A percentile compares a stretch with the other conserved stretches of the same genome.
Evolutionary conservation across 2,888 invertebrate genomes (phyloP).

Genomic region (Tortrix viridana): DNA sequence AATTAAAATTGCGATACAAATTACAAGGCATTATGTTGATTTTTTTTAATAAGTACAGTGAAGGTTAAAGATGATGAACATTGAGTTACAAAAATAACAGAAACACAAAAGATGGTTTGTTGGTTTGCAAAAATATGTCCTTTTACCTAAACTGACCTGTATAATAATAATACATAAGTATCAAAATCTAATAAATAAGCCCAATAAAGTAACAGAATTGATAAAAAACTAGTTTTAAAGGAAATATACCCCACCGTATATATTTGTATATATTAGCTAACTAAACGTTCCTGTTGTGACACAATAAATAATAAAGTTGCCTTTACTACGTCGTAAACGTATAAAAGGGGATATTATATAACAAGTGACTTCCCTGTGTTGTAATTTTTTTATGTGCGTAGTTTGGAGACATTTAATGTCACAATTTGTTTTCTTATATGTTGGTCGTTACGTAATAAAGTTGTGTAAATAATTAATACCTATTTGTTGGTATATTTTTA

Average conservation of each 20-base stretch:
- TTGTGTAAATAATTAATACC: too few species aligned
- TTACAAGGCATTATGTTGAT: too few species aligned
- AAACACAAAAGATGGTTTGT: too few species aligned
- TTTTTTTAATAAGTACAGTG: too few species aligned
- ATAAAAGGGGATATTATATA: conserved; percentile 22
- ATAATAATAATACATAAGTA: too few species aligned
- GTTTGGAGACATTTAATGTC: conserved; percentile 26
- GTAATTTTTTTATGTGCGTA: conserved; percentile 26
- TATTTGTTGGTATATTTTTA: too few species aligned
- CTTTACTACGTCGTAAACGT: conserved; percentile 30
- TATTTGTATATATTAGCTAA: conserved; percentile 13
- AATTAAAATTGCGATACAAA: too few species aligned
- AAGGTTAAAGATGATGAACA: too few species aligned
- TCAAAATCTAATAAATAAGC: too few species aligned
- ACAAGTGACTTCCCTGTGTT: conserved; percentile 25
- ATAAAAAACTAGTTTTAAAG: neutral
- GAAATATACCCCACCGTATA: neutral
- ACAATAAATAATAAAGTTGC: conserved; percentile 36
- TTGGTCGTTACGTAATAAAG: neutral
- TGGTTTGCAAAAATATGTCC: too few species aligned
- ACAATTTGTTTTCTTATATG: conserved; percentile 13
- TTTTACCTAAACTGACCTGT: too few species aligned
- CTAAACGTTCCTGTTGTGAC: conserved; percentile 27
- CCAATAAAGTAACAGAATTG: neutral
- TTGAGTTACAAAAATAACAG: too few species aligned